A percentile compares a stretch with the other conserved stretches of the same genome.
Conservation (phyloP, 1,140 invertebrate species). For the Polyergus mexicanus region DNA sequence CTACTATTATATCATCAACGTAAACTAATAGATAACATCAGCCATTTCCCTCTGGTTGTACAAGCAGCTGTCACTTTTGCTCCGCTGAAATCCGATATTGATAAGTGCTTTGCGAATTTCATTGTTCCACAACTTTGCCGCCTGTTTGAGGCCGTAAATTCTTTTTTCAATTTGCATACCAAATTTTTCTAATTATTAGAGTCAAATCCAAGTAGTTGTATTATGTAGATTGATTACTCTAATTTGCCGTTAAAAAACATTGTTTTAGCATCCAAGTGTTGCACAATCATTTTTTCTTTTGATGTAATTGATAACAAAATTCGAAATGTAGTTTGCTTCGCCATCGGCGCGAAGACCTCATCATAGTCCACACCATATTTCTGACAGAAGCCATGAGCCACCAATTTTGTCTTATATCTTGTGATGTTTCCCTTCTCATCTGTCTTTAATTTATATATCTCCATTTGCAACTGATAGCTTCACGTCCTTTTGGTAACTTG, state of each 20-base stretch:
- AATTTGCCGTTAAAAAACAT: not conserved
- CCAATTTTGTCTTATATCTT: not conserved
- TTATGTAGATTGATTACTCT: not conserved
- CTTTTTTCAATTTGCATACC: not conserved
- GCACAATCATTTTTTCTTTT: not conserved
- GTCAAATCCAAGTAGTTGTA: not conserved
- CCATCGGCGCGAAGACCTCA: not conserved
- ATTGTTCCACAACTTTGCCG: not conserved
- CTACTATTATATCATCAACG: not conserved
- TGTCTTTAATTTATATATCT: not conserved
- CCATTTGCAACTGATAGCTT: not conserved
- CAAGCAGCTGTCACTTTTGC: not conserved
- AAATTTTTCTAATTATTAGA: not conserved
- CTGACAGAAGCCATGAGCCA: not conserved
- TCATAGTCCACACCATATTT: not conserved
- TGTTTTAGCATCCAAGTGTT: not conserved
- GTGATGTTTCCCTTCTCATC: not conserved
- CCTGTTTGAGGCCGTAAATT: slow-evolving; percentile 1
- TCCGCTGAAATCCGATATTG: not conserved
- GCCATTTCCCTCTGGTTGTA: not conserved
- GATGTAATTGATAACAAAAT: not conserved
- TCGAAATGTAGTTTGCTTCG: not conserved
- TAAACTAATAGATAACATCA: not conserved
- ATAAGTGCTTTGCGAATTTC: not conserved
- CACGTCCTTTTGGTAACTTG: not conserved